Evolutionary conservation across 2,797 vertebrate genomes (phyloP).

Genomic region (Podargus strigoides): DNA sequence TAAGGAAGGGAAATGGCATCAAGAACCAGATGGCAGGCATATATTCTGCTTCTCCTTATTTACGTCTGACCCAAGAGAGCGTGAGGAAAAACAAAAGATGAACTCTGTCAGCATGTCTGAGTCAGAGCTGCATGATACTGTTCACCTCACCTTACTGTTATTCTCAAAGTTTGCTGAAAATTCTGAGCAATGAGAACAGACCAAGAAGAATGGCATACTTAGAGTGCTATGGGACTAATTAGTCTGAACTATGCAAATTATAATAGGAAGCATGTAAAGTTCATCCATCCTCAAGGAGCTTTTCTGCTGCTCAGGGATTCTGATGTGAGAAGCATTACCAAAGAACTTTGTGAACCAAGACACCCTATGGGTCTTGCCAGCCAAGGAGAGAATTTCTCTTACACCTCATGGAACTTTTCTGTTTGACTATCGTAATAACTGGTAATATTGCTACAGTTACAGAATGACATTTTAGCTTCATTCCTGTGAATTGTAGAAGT

Average conservation of each 20-base stretch:
- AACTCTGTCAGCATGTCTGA: not conserved
- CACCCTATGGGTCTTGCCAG: not conserved
- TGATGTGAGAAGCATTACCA: not conserved
- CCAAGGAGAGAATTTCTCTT: not conserved
- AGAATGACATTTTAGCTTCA: not conserved
- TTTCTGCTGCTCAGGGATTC: not conserved
- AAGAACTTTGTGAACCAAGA: conserved; percentile 1
- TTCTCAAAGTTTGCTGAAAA: not conserved
- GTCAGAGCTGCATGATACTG: not conserved
- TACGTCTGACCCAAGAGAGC: not conserved
- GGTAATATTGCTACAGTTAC: not conserved
- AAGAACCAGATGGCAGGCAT: not conserved
- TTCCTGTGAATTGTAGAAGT: not conserved
- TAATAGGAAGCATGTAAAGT: not conserved
- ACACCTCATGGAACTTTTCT: not conserved
- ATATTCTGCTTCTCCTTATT: not conserved
- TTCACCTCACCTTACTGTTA: not conserved
- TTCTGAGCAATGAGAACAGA: not conserved
- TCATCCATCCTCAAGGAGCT: not conserved
- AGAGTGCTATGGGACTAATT: conserved; percentile 25
- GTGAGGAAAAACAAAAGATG: not conserved
- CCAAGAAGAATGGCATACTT: not conserved
- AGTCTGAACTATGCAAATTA: not conserved
- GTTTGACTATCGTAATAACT: not conserved
- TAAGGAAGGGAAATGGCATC: not conserved